Base-by-base conservation (phyloP, 2,113 vertebrate genomes). In the Labeo catla region DNA sequence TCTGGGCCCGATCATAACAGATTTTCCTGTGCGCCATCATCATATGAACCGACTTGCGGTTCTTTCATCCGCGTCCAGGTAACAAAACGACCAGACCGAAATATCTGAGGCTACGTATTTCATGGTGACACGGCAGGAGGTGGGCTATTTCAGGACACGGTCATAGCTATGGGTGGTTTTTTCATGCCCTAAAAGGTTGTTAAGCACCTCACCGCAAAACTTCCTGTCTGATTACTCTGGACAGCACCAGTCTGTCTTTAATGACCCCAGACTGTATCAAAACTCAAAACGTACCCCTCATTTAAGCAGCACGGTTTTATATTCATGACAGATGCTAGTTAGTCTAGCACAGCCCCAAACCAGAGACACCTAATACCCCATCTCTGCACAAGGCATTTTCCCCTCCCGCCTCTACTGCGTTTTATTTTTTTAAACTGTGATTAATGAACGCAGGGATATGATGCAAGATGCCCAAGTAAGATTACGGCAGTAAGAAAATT, bases 291-390 rank as follows among this genome's bases (percentile, higher is more conserved):
- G 54, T 61, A 88, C 8, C 76, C 74, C 84, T 90, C 84, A 90
- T 90, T 93, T 87, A 65, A 90, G 83, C 63, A 87, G 85, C 81
- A 76, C 50, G 76, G 86, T 91, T 93, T 92, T 72, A 88, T 89
- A 91, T 93, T 91, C 66, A 88, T 87, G 89, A 89, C 91, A 93
- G 90, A 93, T 91, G 90, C 85, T 76, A 87, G 76, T 86, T 83
- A 72, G 87, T 84, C 28, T 43, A 78, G 47, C 74, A 77, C 89
- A 65, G 87, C 86, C 90, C 70, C 87, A 89, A 90, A 89, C 52
- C 39, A 65, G 65, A 79, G 81, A 88, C 77, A 74, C 88, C 85
- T 28, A 79, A 91, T 90, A 91, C 86, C 83, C 76, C 47, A 77
- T 85, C 83, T 84, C 87, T 81, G 85, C 86, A 47, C 54, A 88